phyloP scores from a whole-genome alignment of 2,888 invertebrate genomes.

The Molanna angustata region DNA sequence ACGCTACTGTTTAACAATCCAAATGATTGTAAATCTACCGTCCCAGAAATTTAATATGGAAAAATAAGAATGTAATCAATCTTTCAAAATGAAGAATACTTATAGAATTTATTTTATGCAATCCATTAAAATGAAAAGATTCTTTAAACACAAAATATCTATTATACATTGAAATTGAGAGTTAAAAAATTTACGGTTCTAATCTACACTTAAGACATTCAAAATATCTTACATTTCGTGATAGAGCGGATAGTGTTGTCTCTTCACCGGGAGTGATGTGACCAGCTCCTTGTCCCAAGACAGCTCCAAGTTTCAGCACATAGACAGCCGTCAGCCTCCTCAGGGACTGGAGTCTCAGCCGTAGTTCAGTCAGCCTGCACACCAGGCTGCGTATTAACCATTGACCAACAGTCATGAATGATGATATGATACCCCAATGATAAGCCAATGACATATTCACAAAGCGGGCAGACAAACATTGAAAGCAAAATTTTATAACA shows the following conservation, averaged over 20 bases:
- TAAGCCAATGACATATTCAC: slow-evolving; percentile 13
- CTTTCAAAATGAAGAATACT: too few relatives aligned
- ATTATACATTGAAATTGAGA: too few relatives aligned
- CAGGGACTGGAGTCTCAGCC: slow-evolving; percentile 76
- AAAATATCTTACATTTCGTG: slow-evolving; percentile 46
- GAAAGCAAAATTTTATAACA: background rate
- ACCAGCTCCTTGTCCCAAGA: slow-evolving; percentile 71
- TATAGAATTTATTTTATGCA: too few relatives aligned
- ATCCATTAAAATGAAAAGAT: too few relatives aligned
- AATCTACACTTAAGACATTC: too few relatives aligned
- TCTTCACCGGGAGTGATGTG: slow-evolving; percentile 43
- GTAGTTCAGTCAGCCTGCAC: slow-evolving; percentile 70
- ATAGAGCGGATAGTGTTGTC: slow-evolving; percentile 45
- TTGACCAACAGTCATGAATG: slow-evolving; percentile 20
- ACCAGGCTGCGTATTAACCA: slow-evolving; percentile 32
- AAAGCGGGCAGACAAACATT: slow-evolving; percentile 2
- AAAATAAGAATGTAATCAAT: too few relatives aligned
- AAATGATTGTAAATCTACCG: too few relatives aligned
- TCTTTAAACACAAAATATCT: too few relatives aligned
- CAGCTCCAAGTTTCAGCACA: slow-evolving; percentile 75
- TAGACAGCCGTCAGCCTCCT: slow-evolving; percentile 81
- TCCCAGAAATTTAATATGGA: too few relatives aligned
- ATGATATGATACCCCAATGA: slow-evolving; percentile 27
- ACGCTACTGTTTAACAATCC: too few relatives aligned
- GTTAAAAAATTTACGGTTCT: too few relatives aligned